These are phyloP conservation scores for Puntigrus tetrazona DNA, from an alignment of 2,113 vertebrate species.

Conservation along the genomic window DNA sequence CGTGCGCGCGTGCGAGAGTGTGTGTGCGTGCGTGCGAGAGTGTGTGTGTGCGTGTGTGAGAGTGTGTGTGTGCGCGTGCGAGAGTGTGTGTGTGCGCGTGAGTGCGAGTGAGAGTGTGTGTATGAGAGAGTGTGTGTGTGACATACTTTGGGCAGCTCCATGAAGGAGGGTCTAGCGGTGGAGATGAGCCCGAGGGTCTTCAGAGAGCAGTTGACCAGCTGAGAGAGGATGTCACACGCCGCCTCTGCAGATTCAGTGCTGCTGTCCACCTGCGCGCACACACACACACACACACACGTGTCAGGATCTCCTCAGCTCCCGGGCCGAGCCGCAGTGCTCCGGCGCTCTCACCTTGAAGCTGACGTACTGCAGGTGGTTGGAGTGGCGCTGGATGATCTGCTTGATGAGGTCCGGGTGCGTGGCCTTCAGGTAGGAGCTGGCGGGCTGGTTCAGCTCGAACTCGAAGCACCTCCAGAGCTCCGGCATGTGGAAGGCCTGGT, in stretches of 20 bases:
- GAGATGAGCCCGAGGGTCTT: slow-evolving; percentile 90
- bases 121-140: not conserved
- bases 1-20: no score
- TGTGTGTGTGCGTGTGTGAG: no score
- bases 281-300: slow-evolving; percentile 31
- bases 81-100: no score
- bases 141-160: slow-evolving; percentile 96
- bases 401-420: slow-evolving; percentile 97
- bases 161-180: slow-evolving; percentile 95
- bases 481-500: slow-evolving; percentile 96
- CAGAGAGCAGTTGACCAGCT: slow-evolving; percentile 87
- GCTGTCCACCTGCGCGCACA: slow-evolving; percentile 87
- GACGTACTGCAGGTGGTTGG: slow-evolving; percentile 95
- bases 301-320: not conserved
- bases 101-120: not conserved
- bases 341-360: slow-evolving; percentile 88
- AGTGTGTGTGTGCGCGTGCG: not conserved
- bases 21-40: no score
- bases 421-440: slow-evolving; percentile 93
- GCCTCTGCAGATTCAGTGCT: slow-evolving; percentile 95
- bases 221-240: slow-evolving; percentile 87
- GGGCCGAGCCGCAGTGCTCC: not conserved
- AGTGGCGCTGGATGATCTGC: slow-evolving; percentile 95
- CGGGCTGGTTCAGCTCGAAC: slow-evolving; percentile 94
- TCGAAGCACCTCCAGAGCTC: slow-evolving; percentile 97